Evolutionary conservation across 2,113 vertebrate genomes (phyloP).

Genomic region (Hiodon alosoides): DNA sequence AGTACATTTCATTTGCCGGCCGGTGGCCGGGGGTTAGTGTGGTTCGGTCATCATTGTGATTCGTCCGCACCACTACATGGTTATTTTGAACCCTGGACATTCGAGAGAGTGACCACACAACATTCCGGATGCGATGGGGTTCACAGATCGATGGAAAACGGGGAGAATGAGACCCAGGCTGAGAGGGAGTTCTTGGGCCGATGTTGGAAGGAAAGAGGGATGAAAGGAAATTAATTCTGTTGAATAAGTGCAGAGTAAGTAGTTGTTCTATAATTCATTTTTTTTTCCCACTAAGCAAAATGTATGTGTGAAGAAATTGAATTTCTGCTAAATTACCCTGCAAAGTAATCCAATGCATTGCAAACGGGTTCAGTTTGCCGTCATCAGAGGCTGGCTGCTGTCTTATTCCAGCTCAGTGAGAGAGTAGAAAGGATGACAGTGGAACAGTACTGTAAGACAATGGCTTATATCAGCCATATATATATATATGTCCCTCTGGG

Average conservation of each 20-base stretch:
- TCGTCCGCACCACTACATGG: too few species aligned
- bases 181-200: not conserved
- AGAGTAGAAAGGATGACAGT: too few species aligned
- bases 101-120: too few species aligned
- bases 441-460: too few species aligned
- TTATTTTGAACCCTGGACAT: too few species aligned
- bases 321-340: not conserved
- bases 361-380: not conserved
- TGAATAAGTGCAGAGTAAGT: not conserved
- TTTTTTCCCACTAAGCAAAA: not conserved
- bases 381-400: not conserved
- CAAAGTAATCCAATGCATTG: not conserved
- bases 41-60: too few species aligned
- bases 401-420: not conserved
- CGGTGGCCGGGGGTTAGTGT: too few species aligned
- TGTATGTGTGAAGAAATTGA: not conserved
- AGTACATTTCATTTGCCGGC: too few species aligned
- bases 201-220: not conserved
- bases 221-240: not conserved
- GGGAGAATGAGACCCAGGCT: not conserved
- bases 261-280: not conserved
- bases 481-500: not conserved
- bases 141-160: too few species aligned
- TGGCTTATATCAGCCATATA: not conserved
- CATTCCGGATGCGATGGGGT: too few species aligned